phyloP scores from a whole-genome alignment of 1,140 invertebrate genomes.

The Drosophila azteca region DNA sequence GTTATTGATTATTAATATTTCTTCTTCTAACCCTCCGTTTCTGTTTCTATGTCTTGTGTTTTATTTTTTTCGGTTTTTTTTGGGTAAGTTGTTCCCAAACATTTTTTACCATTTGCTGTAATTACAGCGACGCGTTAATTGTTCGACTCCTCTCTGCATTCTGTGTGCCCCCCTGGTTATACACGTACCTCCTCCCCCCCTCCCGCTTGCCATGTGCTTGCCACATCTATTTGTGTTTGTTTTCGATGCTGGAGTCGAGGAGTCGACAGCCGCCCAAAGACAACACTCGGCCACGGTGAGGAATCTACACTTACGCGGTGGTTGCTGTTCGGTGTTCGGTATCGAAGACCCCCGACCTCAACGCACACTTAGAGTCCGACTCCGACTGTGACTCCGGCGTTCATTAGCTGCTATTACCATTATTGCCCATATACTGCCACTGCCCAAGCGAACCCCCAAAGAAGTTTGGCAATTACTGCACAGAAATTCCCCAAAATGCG shows the following conservation, averaged over 20 bases:
- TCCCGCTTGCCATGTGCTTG: conserved; percentile 38
- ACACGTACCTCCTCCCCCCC: neutral
- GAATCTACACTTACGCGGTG: conserved; percentile 77
- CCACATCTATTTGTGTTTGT: conserved; percentile 61
- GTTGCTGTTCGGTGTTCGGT: neutral
- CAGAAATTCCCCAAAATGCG: conserved; percentile 13
- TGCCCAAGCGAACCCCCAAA: conserved; percentile 3
- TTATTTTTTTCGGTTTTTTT: conserved; percentile 9
- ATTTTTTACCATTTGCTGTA: conserved; percentile 64
- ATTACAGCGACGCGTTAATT: conserved; percentile 79
- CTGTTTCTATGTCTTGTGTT: conserved; percentile 10
- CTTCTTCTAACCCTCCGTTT: conserved; percentile 23
- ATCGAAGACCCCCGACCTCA: conserved; percentile 20
- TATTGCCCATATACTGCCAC: conserved; percentile 23
- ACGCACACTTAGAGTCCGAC: conserved; percentile 1
- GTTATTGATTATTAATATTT: conserved; percentile 80
- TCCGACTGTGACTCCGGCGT: conserved; percentile 17
- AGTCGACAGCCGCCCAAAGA: conserved; percentile 39
- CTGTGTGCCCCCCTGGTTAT: conserved; percentile 34
- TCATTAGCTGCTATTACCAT: conserved; percentile 74
- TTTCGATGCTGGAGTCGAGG: conserved; percentile 40
- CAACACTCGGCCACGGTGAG: conserved; percentile 58
- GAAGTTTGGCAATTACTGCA: conserved; percentile 39
- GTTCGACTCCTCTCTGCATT: conserved; percentile 68
- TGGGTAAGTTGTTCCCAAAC: conserved; percentile 58